These are phyloP conservation scores for Ciconia nigra DNA, from an alignment of 2,797 vertebrate species.

Conservation along the genomic window DNA sequence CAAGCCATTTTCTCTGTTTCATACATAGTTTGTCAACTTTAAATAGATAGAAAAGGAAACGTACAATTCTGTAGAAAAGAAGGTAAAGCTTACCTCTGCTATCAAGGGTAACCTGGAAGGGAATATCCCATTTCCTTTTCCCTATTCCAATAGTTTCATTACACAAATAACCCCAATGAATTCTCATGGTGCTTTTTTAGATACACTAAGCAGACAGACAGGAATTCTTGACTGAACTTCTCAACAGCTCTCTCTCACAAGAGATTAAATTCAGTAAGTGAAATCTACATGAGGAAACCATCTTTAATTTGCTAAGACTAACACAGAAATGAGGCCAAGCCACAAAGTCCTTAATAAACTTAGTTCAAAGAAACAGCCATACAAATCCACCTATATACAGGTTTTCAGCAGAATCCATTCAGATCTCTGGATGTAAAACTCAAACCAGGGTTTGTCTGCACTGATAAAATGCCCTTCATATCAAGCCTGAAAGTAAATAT, in stretches of 20 bases:
- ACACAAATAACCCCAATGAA: not conserved
- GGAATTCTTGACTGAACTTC: not conserved
- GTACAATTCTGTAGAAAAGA: not conserved
- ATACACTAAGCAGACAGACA: not conserved
- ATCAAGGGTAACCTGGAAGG: not conserved
- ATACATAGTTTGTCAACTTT: not conserved
- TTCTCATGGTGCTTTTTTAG: not conserved
- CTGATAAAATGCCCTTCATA: not conserved
- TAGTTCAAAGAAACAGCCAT: not conserved
- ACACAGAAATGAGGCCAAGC: conserved; percentile 19
- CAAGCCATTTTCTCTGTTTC: not conserved
- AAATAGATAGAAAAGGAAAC: not conserved
- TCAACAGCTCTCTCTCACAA: not conserved
- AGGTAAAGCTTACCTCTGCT: not conserved
- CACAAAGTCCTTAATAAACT: conserved; percentile 3
- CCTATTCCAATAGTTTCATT: not conserved
- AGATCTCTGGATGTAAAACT: not conserved
- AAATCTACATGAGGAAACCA: not conserved
- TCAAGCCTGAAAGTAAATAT: not conserved
- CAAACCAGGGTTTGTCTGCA: not conserved
- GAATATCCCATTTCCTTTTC: not conserved
- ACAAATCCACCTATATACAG: not conserved
- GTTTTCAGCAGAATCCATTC: conserved; percentile 21
- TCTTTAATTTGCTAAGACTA: conserved; percentile 15
- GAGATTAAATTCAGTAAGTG: not conserved